A percentile compares a stretch with the other conserved stretches of the same genome.
Conservation (phyloP, 2,888 invertebrate species). For the Gari tellinella region DNA sequence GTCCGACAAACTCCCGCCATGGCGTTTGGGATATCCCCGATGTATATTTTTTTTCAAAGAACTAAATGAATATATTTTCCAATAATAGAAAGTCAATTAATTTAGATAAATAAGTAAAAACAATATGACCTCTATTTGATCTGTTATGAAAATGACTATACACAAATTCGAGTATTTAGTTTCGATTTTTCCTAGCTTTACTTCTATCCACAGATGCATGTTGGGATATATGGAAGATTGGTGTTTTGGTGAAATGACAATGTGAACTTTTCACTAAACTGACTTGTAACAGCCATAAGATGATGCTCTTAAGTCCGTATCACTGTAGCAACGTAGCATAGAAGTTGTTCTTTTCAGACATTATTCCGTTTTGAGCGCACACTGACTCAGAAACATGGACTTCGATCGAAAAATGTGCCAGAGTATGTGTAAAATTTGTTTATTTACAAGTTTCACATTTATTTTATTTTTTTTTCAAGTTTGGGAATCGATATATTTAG, state of each 20-base stretch:
- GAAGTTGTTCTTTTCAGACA: too few relatives aligned
- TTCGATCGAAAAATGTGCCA: constrained; percentile 29
- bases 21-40: background rate
- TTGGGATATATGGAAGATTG: constrained; percentile 70
- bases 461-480: constrained; percentile 9
- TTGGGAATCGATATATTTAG: background rate
- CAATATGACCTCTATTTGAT: too few relatives aligned
- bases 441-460: constrained; percentile 21
- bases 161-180: too few relatives aligned
- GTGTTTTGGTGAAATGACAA: constrained; percentile 44
- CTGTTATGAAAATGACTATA: too few relatives aligned
- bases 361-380: too few relatives aligned
- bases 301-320: constrained; percentile 14
- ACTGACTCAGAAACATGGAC: constrained; percentile 6
- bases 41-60: background rate
- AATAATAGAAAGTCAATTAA: too few relatives aligned
- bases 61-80: too few relatives aligned
- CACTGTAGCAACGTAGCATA: too few relatives aligned
- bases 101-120: too few relatives aligned
- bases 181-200: constrained; percentile 31
- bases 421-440: constrained; percentile 22
- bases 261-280: constrained; percentile 14
- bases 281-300: constrained; percentile 6
- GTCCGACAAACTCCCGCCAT: constrained; percentile 17
- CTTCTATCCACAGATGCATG: constrained; percentile 56